A percentile compares a stretch with the other conserved stretches of the same genome.
Evolutionary conservation across 2,888 invertebrate genomes (phyloP).

Genomic region (Brassicogethes aeneus): DNA sequence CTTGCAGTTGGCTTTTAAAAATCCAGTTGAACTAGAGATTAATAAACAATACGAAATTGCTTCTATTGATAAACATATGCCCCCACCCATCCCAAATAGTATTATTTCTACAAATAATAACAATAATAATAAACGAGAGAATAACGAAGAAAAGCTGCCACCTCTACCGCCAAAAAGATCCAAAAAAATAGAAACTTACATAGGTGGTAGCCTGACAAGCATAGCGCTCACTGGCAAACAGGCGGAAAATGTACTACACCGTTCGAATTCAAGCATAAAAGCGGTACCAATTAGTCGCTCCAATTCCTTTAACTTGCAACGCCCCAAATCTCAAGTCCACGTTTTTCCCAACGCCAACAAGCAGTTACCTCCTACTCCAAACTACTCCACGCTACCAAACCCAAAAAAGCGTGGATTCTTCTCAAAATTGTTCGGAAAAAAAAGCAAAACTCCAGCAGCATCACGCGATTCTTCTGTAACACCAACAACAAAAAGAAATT

Average conservation of each 20-base stretch:
- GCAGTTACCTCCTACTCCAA: conserved; percentile 40
- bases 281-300: conserved; percentile 26
- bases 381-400: conserved; percentile 40
- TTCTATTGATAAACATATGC: conserved; percentile 39
- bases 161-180: conserved; percentile 75
- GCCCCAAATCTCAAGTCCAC: conserved; percentile 32
- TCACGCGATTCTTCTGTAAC: conserved; percentile 31
- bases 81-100: conserved; percentile 32
- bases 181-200: conserved; percentile 45
- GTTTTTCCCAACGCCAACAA: conserved; percentile 29
- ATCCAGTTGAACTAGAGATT: conserved; percentile 64
- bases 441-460: conserved; percentile 38
- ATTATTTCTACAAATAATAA: background rate
- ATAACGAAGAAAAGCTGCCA: conserved; percentile 54
- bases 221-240: conserved; percentile 20
- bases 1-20: conserved; percentile 76
- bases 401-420: conserved; percentile 55
- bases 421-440: conserved; percentile 54
- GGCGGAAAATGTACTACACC: conserved; percentile 20
- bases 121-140: conserved; percentile 40
- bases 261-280: conserved; percentile 20
- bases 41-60: conserved; percentile 22
- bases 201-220: conserved; percentile 28
- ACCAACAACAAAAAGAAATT: conserved; percentile 14
- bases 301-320: conserved; percentile 31